Conservation (phyloP, 2,113 vertebrate genomes). For the Lethenteron camtschaticum region DNA sequence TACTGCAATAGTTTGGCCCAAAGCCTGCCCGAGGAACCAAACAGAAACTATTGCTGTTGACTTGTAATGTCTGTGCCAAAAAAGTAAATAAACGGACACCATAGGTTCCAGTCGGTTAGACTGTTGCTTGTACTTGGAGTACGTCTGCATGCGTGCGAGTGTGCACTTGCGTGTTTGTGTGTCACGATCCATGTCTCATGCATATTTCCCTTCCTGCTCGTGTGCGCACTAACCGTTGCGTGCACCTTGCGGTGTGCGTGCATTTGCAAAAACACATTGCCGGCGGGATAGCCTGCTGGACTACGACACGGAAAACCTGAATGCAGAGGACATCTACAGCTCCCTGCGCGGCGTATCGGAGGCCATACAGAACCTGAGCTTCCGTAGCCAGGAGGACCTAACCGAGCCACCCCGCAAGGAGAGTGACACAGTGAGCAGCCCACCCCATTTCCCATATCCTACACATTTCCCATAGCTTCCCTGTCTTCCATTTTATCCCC, state of each 20-base stretch:
- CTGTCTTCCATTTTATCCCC: no score
- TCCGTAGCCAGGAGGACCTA: conserved; percentile 4
- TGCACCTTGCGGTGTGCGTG: no score
- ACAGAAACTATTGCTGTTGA: no score
- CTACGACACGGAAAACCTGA: conserved; percentile 3
- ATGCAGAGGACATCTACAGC: conserved; percentile 5
- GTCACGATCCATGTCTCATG: neutral
- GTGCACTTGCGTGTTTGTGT: neutral
- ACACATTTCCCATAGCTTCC: no score
- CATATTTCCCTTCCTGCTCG: neutral
- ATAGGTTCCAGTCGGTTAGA: no score
- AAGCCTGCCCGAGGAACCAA: no score
- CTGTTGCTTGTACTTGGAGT: conserved; percentile 1
- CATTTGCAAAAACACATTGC: neutral
- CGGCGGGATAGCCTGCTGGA: conserved; percentile 2
- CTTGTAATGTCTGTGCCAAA: no score
- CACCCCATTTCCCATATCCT: no score
- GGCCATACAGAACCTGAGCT: conserved; percentile 4
- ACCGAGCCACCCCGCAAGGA: neutral
- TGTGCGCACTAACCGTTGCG: no score
- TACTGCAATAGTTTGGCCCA: no score
- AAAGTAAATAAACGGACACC: no score
- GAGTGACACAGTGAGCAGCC: neutral
- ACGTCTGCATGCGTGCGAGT: neutral
- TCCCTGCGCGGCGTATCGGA: conserved; percentile 3